These are phyloP conservation scores for Calephelis nemesis DNA, from an alignment of 1,140 invertebrate genomes.

Conservation along the genomic window DNA sequence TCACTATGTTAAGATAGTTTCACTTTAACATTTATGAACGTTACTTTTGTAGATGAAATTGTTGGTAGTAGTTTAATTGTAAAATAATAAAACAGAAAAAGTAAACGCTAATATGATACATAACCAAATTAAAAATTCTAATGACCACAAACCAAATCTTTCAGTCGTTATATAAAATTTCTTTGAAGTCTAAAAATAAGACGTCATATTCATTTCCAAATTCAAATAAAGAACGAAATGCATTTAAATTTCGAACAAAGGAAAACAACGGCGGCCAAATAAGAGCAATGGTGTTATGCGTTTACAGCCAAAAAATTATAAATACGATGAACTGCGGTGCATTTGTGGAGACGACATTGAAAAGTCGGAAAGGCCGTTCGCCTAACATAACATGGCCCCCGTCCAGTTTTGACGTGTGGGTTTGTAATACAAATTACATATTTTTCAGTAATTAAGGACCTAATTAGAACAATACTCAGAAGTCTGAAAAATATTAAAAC, in stretches of 20 bases:
- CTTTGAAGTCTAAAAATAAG: conserved; percentile 8
- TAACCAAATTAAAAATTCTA: too few species aligned
- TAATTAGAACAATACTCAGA: too few species aligned
- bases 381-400: conserved; percentile 30
- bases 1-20: too few species aligned
- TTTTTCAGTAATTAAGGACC: too few species aligned
- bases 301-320: conserved; percentile 31
- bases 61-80: too few species aligned
- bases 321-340: conserved; percentile 34
- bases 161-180: neutral
- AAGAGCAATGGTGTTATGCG: conserved; percentile 28
- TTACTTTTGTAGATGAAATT: too few species aligned
- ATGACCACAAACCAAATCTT: neutral
- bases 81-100: too few species aligned
- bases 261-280: conserved; percentile 4
- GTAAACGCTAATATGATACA: too few species aligned
- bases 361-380: conserved; percentile 40
- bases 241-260: conserved; percentile 19
- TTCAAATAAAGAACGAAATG: conserved; percentile 22
- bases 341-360: conserved; percentile 32
- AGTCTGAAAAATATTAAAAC: too few species aligned
- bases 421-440: neutral
- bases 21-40: too few species aligned
- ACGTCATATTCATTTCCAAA: neutral
- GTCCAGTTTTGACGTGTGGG: conserved; percentile 26